Base-by-base conservation (phyloP, 2,797 vertebrate genomes). In the Fistularia commersonii region DNA sequence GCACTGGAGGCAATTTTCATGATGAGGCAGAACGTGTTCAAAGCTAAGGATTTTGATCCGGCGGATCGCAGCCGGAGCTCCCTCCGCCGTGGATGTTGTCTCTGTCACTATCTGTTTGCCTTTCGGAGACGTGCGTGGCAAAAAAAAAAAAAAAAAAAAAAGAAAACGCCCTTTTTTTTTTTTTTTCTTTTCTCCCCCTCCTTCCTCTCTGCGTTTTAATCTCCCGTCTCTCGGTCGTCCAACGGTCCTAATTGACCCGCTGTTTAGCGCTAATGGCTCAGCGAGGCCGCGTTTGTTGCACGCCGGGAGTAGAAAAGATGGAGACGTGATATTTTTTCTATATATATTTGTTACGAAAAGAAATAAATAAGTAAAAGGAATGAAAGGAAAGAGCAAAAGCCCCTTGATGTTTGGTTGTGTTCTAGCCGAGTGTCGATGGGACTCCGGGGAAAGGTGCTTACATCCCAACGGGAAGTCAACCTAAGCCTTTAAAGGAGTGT, bases 361-460 rank as follows among this genome's bases (percentile, higher is more conserved):
- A 72, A 71, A 72, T 9, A 5, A 39, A 43, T 46, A 59, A 60
- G 51, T 59, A 39, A 67, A 63, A 74, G 55, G 38, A 40, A n/a
- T 61, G 42, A 62, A 72, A 3, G 10, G 38, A 72, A 62, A 56
- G 15, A 61, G 61, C 48, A 62, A 54, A 75, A 66, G 59, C 65
- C 58, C 64, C 69, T 84, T 87, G 76, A 83, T 86, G 76, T 81
- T 64, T 66, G 68, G 67, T 54, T 8, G 72, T 77, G 70, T 77
- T 83, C 72, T 56, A 60, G 61, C 64, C 48, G 63, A 64, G 60
- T 74, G 57, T 67, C n/a, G 73, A 80, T 77, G 61, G 74, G 79
- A 77, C 82, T 81, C 77, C 34, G 6, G 74, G 77, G 85, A 86
- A 66, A 78, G 45, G 49, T 1, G 37, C 76, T 83, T 65, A 64